Evolutionary conservation across 2,113 vertebrate species (phyloP), one percentile per base, ranked within the genome.

Genomic region (Sceloporus undulatus): DNA sequence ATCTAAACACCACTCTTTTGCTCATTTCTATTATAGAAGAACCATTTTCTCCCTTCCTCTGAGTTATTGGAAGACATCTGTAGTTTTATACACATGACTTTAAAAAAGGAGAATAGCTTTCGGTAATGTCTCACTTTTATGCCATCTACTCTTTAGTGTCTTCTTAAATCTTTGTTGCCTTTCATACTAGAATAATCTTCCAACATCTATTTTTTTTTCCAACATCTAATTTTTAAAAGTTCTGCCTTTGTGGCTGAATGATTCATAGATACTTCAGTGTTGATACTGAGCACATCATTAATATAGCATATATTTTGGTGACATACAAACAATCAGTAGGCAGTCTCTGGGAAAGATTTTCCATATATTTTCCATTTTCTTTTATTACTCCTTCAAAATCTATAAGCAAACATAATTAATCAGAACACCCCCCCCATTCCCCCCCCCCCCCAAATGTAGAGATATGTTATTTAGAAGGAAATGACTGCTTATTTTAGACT

Each of bases 201-300:
- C 76, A 48, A 92, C 42, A 77, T 88, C 71, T 91, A 79, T 59
- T 80, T 74, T 66, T 94, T 27, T 34, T 59, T 93, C 11, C 76
- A 48, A 92, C 42, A 77, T 88, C 71, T 91, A 79, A 65, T 80
- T 74, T 66, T 94, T 27, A 82, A 29, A 93, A 90, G 27, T 85
- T 81, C 25, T 85, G 52, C 40, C 90, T 94, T 94, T 68, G 56
- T 56, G 13, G 25, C 34, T 80, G n/a, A 1, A 1, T 89, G 84
- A 65, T 85, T 85, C 82, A 79, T 88, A 77, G 89, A 68, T 34
- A 89, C 0, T 78, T 91, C 14, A 68, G n/a, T 82, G 27, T 34
- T 9, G 9, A 87, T 65, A 93, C 82, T 85, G 73, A 59, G 66
- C 48, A 73, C 54, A 65, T 85, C 54, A 27, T 84, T 89, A 84